Base-by-base conservation (phyloP, 2,797 vertebrate genomes). In the Poeciliopsis gracilis region DNA sequence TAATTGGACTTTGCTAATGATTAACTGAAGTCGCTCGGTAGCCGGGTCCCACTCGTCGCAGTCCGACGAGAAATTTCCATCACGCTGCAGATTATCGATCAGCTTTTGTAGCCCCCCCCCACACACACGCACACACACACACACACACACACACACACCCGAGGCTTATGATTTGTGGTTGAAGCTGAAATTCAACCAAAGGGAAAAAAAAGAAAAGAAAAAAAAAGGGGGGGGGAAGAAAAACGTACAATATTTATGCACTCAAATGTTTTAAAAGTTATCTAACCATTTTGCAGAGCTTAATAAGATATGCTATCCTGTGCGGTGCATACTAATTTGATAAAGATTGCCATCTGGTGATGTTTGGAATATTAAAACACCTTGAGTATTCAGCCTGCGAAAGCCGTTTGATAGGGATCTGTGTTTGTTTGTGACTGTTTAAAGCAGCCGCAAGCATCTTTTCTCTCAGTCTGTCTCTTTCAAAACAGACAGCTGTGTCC, bases 1-100 rank as follows among this genome's bases (percentile, higher is more conserved):
- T 94, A 95, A 95, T 95, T 94, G 93, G 91, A 90, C 93, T 92
- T 91, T 90, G 88, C 82, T 90, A 90, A 91, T 92, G 88, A 91
- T 93, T 94, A 87, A 91, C 88, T 85, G 90, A 89, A 69, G 89
- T 86, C 75, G 79, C 90, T 86, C 85, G 81, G 78, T 38, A 13
- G 87, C 33, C 47, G 89, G 72, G 84, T 82, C 84, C 85, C 78
- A 71, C 75, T 87, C 81, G 84, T 80, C n/a, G 66, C 59, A 79
- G 84, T 85, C 83, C 4, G 5, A 78, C 8, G n/a, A 89, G 80
- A 80, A 85, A 88, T 87, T 89, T 89, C 87, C 89, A 88, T 92
- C 84, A 88, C 23, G 73, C 55, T 33, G 75, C 72, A 78, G 75
- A 84, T 87, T 76, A 93, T 92, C 86, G 90, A 92, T 93, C 86